Conservation (phyloP, 1,140 invertebrate species). For the Rhopalosiphum maidis region DNA sequence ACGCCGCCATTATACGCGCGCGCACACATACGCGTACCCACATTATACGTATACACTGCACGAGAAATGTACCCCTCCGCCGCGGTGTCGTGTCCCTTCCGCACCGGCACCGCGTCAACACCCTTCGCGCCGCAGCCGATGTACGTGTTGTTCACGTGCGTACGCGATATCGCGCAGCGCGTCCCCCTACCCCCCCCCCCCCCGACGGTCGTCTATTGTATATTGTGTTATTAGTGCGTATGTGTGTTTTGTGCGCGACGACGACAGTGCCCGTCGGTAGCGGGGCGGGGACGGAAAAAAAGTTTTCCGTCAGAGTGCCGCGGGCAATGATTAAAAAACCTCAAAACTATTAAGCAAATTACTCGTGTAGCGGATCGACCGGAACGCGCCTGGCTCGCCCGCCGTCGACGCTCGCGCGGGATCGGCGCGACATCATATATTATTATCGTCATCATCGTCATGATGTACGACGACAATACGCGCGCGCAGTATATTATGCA, state of each 20-base stretch:
- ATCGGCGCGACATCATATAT: not conserved
- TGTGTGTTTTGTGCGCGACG: not conserved
- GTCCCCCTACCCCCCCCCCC: too few relatives aligned
- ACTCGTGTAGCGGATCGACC: not conserved
- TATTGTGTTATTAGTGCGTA: not conserved
- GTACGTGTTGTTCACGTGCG: not conserved
- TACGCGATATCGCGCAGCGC: not conserved
- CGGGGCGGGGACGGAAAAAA: not conserved
- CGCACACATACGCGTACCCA: not conserved
- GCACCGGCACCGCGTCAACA: too few relatives aligned
- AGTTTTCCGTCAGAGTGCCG: not conserved
- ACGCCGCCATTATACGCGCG: not conserved
- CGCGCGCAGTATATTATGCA: too few relatives aligned
- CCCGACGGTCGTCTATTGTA: not conserved
- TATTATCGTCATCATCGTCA: not conserved
- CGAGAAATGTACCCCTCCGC: not conserved
- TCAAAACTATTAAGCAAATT: constrained; percentile 3
- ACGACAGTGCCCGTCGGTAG: not conserved
- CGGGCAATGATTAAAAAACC: not conserved
- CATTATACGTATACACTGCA: too few relatives aligned
- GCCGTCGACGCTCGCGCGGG: too few relatives aligned
- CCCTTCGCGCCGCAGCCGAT: too few relatives aligned
- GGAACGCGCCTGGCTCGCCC: not conserved
- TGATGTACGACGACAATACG: not conserved
- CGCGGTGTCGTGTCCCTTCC: too few relatives aligned